phyloP scores from a whole-genome alignment of 2,113 vertebrate genomes.

The Solenodon paradoxus region DNA sequence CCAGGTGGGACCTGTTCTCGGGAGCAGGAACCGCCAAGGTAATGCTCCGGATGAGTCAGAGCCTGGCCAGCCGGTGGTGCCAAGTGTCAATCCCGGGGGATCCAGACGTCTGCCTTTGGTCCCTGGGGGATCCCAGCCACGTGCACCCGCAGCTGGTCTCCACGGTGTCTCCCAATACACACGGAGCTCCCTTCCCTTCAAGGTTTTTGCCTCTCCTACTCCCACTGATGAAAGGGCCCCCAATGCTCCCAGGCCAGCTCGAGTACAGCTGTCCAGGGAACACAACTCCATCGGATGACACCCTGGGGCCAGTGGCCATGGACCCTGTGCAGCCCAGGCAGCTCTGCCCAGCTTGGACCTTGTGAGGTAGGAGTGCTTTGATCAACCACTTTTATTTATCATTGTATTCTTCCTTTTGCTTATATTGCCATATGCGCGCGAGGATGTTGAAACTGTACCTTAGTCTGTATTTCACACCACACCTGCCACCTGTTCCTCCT shows the following conservation, averaged over 20 bases:
- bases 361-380: too few species aligned
- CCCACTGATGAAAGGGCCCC: not conserved
- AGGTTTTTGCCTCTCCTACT: not conserved
- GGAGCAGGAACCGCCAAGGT: not conserved
- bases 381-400: too few species aligned
- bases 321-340: accelerated
- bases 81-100: too few species aligned
- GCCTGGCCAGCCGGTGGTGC: too few species aligned
- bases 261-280: not conserved
- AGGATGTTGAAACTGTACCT: too few species aligned
- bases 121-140: accelerated
- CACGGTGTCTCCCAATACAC: not conserved
- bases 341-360: too few species aligned
- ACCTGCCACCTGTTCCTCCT: too few species aligned
- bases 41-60: not conserved
- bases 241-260: not conserved
- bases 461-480: too few species aligned
- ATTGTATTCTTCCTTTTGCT: too few species aligned
- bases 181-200: not conserved
- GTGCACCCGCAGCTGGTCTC: not conserved
- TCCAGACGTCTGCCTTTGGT: too few species aligned
- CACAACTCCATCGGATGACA: not conserved
- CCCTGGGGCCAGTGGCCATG: not conserved
- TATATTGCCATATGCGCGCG: too few species aligned
- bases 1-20: not conserved